phyloP scores from a whole-genome alignment of 2,888 invertebrate genomes.

The Lobophora halterata region DNA sequence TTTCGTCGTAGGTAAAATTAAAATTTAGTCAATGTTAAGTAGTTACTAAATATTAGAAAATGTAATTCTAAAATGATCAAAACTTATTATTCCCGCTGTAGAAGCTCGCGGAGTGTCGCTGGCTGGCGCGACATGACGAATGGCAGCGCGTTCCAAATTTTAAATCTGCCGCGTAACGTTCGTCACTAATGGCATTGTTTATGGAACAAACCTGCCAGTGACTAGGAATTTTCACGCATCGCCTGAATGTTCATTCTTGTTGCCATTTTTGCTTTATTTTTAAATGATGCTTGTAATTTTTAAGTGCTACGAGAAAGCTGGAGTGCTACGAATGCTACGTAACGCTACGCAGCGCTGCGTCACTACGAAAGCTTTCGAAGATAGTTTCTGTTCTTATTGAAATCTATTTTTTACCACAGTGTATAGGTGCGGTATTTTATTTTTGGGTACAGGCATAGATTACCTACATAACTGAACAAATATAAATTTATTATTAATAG shows the following conservation, averaged over 20 bases:
- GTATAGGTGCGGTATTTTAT: too few relatives aligned
- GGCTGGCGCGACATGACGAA: conserved; percentile 75
- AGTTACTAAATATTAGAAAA: too few relatives aligned
- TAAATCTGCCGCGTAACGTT: conserved; percentile 78
- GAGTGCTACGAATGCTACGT: too few relatives aligned
- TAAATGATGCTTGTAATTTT: conserved; percentile 59
- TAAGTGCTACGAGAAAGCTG: conserved; percentile 39
- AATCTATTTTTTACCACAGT: too few relatives aligned
- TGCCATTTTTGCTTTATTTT: conserved; percentile 40
- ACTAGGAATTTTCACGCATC: conserved; percentile 63
- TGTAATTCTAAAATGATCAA: conserved; percentile 56
- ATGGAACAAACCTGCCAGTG: conserved; percentile 69
- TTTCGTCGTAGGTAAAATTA: too few relatives aligned
- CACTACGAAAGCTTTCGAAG: too few relatives aligned
- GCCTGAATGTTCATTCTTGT: conserved; percentile 46
- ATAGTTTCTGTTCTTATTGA: too few relatives aligned
- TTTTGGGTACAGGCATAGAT: too few relatives aligned
- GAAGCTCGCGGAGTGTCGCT: conserved; percentile 59
- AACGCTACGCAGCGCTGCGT: too few relatives aligned
- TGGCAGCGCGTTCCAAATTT: conserved; percentile 76
- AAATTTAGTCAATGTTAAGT: too few relatives aligned
- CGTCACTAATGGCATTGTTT: conserved; percentile 77
- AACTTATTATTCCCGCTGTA: conserved; percentile 24
- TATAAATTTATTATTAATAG: too few relatives aligned
- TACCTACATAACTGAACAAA: too few relatives aligned